Conservation (phyloP, 2,113 vertebrate species). For the Atherinomorus stipes region DNA sequence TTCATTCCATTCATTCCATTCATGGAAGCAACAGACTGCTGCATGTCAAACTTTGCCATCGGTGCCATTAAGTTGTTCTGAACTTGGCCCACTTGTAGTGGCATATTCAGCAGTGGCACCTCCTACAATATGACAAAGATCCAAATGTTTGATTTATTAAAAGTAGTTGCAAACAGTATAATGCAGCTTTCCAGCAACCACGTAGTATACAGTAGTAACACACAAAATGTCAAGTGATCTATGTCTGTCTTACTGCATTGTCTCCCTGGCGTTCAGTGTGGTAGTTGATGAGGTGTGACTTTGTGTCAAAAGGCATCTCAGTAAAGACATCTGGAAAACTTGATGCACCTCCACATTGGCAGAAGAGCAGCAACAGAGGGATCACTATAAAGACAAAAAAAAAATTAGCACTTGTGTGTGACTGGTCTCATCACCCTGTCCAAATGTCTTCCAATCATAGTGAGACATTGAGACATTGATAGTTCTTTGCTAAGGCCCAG, state of each 20-base stretch:
- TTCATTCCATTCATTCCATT: constrained; percentile 30
- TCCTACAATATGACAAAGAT: constrained; percentile 52
- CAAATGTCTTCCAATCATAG: too few relatives aligned
- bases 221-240: too few relatives aligned
- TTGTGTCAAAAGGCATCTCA: constrained; percentile 79
- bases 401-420: background rate
- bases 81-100: background rate
- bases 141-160: constrained; percentile 20
- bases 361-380: constrained; percentile 85
- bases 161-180: background rate
- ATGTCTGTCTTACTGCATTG: constrained; percentile 81
- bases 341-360: constrained; percentile 69
- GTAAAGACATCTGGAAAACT: constrained; percentile 69
- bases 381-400: constrained; percentile 79
- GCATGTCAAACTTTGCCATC: background rate
- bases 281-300: constrained; percentile 88
- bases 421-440: too few relatives aligned
- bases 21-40: constrained; percentile 15
- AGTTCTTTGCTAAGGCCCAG: too few relatives aligned
- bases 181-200: constrained; percentile 3
- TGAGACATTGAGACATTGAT: too few relatives aligned
- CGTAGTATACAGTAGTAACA: too few relatives aligned
- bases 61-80: background rate
- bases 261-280: constrained; percentile 89
- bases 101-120: constrained; percentile 49